These are phyloP conservation scores for Ascaphus truei DNA, from an alignment of 2,113 vertebrate species.

Conservation along the genomic window DNA sequence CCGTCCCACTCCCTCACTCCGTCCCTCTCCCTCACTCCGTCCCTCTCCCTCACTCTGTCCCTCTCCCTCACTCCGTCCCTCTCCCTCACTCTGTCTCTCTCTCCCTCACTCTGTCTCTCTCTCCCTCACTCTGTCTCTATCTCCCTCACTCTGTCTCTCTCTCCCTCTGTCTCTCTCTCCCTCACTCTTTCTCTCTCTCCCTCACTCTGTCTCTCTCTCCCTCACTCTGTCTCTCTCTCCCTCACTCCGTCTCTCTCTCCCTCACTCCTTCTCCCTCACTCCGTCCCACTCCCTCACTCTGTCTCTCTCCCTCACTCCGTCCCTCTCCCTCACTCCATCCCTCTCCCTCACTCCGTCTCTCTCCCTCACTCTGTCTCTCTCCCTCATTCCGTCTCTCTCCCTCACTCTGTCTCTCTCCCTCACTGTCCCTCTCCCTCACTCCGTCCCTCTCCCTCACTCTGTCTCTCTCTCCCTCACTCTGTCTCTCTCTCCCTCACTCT, in stretches of 20 bases:
- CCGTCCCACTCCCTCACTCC: too few species aligned
- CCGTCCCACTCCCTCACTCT: neutral
- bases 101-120: neutral
- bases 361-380: neutral
- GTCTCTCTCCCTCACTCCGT: neutral
- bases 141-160: too few species aligned
- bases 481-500: neutral
- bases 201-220: conserved; percentile 11
- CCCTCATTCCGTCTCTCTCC: neutral
- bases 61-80: too few species aligned
- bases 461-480: neutral
- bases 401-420: too few species aligned
- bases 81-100: too few species aligned
- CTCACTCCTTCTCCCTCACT: too few species aligned
- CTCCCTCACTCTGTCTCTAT: too few species aligned
- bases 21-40: too few species aligned
- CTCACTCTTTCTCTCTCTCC: too few species aligned
- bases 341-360: neutral
- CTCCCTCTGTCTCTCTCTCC: neutral
- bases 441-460: too few species aligned
- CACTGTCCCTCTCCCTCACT: neutral
- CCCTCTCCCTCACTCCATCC: too few species aligned
- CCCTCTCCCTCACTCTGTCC: too few species aligned
- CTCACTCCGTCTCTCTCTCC: neutral
- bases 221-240: neutral